Conservation (phyloP, 2,888 invertebrate species). For the Hypomecis atomaria region DNA sequence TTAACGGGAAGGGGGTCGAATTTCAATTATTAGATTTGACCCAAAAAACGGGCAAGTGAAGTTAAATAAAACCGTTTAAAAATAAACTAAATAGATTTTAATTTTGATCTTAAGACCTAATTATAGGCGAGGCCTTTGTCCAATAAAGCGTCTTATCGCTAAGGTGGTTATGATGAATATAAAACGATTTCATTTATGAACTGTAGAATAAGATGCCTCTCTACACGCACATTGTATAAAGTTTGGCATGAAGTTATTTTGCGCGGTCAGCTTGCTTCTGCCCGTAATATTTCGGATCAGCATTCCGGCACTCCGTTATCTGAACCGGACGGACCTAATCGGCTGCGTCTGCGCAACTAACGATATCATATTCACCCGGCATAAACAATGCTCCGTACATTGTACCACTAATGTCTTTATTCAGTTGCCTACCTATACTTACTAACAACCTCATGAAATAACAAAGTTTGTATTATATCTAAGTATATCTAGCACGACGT, state of each 20-base stretch:
- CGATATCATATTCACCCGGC: conserved; percentile 67
- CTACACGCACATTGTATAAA: conserved; percentile 17
- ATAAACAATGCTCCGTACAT: conserved; percentile 51
- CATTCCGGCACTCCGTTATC: conserved; percentile 76
- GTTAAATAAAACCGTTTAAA: too few species aligned
- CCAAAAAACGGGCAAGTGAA: too few species aligned
- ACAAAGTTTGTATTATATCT: neutral
- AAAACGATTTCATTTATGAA: too few species aligned
- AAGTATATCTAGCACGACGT: too few species aligned
- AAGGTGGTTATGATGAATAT: too few species aligned
- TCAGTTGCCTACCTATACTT: conserved; percentile 21
- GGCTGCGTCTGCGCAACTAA: conserved; percentile 68
- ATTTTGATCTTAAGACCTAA: too few species aligned
- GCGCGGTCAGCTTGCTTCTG: conserved; percentile 52
- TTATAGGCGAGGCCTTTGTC: too few species aligned
- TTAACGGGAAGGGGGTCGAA: too few species aligned
- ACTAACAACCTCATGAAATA: neutral
- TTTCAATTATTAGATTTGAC: too few species aligned
- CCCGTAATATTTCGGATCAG: conserved; percentile 72
- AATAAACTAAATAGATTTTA: too few species aligned
- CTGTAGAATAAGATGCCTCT: neutral
- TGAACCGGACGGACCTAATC: conserved; percentile 78
- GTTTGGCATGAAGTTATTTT: conserved; percentile 46
- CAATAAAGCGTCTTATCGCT: too few species aligned
- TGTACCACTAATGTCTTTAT: conserved; percentile 41